phyloP scores from a whole-genome alignment of 37 sponge, comb jelly and placozoan species.

The Mnemiopsis leidyi region DNA sequence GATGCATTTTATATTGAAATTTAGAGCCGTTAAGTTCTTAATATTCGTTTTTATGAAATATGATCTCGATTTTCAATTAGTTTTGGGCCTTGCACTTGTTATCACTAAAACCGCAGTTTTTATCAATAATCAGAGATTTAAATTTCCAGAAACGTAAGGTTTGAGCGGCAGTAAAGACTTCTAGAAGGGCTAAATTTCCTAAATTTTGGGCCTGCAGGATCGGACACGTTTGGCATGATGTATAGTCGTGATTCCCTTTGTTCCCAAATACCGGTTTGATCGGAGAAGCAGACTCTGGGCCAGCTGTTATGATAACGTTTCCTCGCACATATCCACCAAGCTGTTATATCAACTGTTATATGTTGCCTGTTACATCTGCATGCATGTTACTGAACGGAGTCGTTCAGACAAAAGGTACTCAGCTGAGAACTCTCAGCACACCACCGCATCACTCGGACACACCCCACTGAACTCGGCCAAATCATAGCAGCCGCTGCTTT shows the following conservation, averaged over 20 bases:
- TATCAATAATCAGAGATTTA: neutral
- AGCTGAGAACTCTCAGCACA: constrained; percentile 54
- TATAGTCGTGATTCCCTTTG: neutral
- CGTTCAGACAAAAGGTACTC: constrained; percentile 51
- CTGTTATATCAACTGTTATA: constrained; percentile 56
- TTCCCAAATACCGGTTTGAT: neutral
- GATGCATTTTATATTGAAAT: too few species aligned
- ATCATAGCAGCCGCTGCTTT: constrained; percentile 57
- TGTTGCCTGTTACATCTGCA: constrained; percentile 65
- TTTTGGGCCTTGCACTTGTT: too few species aligned
- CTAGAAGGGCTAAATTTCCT: neutral
- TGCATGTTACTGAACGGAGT: constrained; percentile 58
- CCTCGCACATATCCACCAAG: neutral
- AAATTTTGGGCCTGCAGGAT: neutral
- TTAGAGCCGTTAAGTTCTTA: too few species aligned
- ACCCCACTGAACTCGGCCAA: neutral
- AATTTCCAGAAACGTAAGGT: neutral
- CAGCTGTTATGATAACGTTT: constrained; percentile 45
- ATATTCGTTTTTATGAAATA: too few species aligned
- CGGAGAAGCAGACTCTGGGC: neutral
- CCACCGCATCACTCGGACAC: neutral
- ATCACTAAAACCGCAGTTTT: neutral
- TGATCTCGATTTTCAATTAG: too few species aligned
- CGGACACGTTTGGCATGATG: constrained; percentile 30
- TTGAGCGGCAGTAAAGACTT: neutral